phyloP scores from a whole-genome alignment of 2,797 vertebrate species.

The Danio jaintianensis region DNA sequence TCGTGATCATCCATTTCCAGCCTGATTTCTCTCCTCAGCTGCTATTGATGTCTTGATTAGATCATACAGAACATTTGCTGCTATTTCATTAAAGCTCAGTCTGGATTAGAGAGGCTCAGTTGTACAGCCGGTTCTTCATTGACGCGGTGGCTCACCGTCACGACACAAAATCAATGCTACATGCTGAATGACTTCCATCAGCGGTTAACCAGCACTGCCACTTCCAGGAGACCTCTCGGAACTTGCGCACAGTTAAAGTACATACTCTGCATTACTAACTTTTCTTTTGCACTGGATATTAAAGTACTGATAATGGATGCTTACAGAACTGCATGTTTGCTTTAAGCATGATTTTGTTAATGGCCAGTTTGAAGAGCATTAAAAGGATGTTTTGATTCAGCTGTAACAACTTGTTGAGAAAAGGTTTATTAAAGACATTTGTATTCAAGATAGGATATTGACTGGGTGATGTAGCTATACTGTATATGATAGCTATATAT shows the following conservation, averaged over 20 bases:
- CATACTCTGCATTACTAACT: not conserved
- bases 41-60: conserved; percentile 39
- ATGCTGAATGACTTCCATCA: conserved; percentile 44
- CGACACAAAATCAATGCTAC: conserved; percentile 51
- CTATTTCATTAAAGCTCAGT: conserved; percentile 17
- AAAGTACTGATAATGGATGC: conserved; percentile 1
- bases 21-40: conserved; percentile 36
- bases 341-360: not conserved
- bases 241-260: too few relatives aligned
- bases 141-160: conserved; percentile 38
- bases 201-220: conserved; percentile 20
- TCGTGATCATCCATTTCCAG: conserved; percentile 32
- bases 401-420: not conserved
- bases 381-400: not conserved
- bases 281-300: not conserved
- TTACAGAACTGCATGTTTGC: not conserved
- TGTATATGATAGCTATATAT: too few relatives aligned
- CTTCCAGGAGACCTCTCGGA: not conserved
- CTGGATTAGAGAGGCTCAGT: conserved; percentile 3
- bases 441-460: too few relatives aligned
- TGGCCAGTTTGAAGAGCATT: too few relatives aligned
- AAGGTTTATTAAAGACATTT: not conserved
- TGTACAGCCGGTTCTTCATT: conserved; percentile 4
- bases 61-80: conserved; percentile 27
- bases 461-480: too few relatives aligned